phyloP scores from a whole-genome alignment of 2,113 vertebrate species.

The Hucho hucho region DNA sequence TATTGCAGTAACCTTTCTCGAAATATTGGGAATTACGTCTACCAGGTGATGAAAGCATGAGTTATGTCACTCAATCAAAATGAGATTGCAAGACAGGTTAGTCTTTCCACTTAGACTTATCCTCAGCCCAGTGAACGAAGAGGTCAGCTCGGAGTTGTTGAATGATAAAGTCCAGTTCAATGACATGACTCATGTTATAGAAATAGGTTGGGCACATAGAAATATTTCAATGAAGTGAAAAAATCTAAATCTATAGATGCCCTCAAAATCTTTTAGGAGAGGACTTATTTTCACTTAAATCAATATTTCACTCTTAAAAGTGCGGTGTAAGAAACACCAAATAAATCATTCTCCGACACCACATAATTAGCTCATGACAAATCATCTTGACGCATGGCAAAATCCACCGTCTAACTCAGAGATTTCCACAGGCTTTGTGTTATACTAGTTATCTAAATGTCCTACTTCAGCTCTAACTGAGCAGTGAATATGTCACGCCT shows the following conservation, averaged over 20 bases:
- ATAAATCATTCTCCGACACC: conserved; percentile 39
- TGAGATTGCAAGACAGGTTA: background rate
- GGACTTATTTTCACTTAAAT: too few species aligned
- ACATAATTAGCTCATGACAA: conserved; percentile 33
- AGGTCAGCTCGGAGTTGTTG: conserved; percentile 5
- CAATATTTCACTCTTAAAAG: background rate
- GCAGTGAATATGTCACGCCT: background rate
- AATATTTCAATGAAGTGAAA: conserved; percentile 4
- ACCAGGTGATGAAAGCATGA: conserved; percentile 51
- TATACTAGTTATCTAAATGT: background rate
- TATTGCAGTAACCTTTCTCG: conserved; percentile 46
- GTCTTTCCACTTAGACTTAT: background rate
- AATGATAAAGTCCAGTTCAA: background rate
- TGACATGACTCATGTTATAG: conserved; percentile 1
- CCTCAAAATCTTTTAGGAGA: conserved; percentile 16
- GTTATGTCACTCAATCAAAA: conserved; percentile 39
- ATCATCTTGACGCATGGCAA: conserved; percentile 23
- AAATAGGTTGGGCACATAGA: background rate
- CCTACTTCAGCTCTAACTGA: conserved; percentile 17
- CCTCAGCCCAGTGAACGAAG: background rate
- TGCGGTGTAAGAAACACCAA: conserved; percentile 21
- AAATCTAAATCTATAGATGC: conserved; percentile 19
- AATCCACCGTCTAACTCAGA: conserved; percentile 16
- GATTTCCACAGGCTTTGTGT: conserved; percentile 4
- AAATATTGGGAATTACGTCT: conserved; percentile 30